Evolutionary conservation across 2,113 vertebrate species (phyloP), one percentile per base, ranked within the genome.

Genomic region (Tenrec ecaudatus): DNA sequence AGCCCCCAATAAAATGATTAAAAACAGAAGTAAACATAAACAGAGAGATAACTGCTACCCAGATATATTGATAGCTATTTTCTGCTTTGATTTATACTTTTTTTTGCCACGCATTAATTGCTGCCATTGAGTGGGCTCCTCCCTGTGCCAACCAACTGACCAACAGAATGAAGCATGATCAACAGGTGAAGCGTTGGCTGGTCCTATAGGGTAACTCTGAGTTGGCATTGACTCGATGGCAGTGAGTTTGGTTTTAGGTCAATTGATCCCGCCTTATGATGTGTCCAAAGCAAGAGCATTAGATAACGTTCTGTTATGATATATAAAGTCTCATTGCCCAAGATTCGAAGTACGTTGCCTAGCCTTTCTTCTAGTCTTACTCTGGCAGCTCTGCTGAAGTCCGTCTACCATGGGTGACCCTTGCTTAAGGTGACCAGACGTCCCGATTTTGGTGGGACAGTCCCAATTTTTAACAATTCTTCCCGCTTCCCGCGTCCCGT

Each of bases 31-130:
- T 40, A 40, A 40, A 40, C 40, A 40, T 40, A 40, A 40, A 40
- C 3, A 40, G 40, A 38, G 29, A 80, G 14, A 60, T 83, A 40
- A 77, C 9, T 31, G 7, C 27, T 88, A 27, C 47, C 25, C 57
- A 81, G 53, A 78, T 81, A 73, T 77, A 33, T 81, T 80, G 40
- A 38, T 73, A 82, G 68, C 86, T 89, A 91, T 75, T 80, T 8
- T 29, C 47, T 53, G 47, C 47, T 89, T 87, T 83, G 47, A 53
- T 87, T 69, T 83, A 58, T 81, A 76, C 36, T 77, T 92, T 90
- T 85, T 77, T 92, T 90, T 85, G 15, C 14, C 38, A 64, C 4
- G 22, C 43, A 69, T 77, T 19, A 20, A 33, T 33, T 17, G 69
- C n/a, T 71, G 69, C n/a, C 17, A 33, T 71, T 9, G 4, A 33